Evolutionary conservation across 1,140 invertebrate genomes (phyloP).

Genomic region (Antheraea pernyi): DNA sequence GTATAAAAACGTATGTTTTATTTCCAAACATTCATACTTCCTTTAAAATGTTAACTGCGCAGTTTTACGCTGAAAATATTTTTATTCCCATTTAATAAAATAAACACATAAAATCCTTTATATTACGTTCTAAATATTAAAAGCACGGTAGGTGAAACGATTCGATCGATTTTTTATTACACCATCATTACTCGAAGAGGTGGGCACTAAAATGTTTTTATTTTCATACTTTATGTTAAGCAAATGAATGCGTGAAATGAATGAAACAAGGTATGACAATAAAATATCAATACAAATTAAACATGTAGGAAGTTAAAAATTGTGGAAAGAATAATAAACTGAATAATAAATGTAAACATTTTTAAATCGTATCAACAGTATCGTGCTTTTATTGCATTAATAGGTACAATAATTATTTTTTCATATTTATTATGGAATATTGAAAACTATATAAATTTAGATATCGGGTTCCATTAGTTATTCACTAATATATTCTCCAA

Average conservation of each 20-base stretch:
- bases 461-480: no score
- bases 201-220: not conserved
- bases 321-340: no score
- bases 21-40: slow-evolving; percentile 25
- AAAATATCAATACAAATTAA: no score
- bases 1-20: slow-evolving; percentile 35
- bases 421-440: no score
- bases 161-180: not conserved
- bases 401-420: no score
- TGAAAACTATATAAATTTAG: no score
- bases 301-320: no score
- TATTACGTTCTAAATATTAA: slow-evolving; percentile 20
- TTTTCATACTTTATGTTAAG: not conserved
- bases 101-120: slow-evolving; percentile 29
- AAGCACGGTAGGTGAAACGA: not conserved
- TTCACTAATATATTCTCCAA: no score
- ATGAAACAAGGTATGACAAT: not conserved
- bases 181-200: not conserved
- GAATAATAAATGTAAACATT: no score
- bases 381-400: no score
- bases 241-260: not conserved
- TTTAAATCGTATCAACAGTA: no score
- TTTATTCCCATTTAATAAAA: slow-evolving; percentile 27
- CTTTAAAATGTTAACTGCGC: slow-evolving; percentile 24
- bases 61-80: slow-evolving; percentile 12